A percentile compares a stretch with the other conserved stretches of the same genome.
phyloP scores from a whole-genome alignment of 2,113 vertebrate genomes.

The Petroica traversi region DNA sequence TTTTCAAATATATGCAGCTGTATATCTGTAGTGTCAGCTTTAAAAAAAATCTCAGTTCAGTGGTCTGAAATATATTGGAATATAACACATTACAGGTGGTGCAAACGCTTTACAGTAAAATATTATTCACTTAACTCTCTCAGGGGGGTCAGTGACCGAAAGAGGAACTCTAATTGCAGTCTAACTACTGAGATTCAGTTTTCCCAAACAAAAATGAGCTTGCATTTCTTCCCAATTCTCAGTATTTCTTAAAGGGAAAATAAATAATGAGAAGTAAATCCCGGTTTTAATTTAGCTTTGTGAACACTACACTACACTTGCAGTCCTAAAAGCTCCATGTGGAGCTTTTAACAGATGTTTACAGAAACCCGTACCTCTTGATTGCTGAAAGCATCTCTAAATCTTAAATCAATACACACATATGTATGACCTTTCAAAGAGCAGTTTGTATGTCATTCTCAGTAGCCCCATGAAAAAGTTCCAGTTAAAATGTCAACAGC shows the following conservation, averaged over 20 bases:
- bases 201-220: background rate
- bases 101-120: background rate
- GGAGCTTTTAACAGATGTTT: constrained; percentile 7
- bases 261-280: background rate
- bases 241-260: constrained; percentile 9
- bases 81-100: background rate
- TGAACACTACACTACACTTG: background rate
- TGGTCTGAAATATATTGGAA: background rate
- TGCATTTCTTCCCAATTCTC: background rate
- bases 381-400: constrained; percentile 50
- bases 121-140: background rate
- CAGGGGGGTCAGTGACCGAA: background rate
- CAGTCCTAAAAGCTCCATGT: background rate
- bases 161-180: background rate
- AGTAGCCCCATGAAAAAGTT: background rate
- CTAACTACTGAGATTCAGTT: background rate
- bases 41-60: background rate
- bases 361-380: background rate
- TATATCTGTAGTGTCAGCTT: background rate
- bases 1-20: background rate
- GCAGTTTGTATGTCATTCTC: background rate
- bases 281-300: background rate
- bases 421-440: constrained; percentile 23
- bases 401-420: constrained; percentile 36
- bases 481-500: constrained; percentile 24